Evolutionary conservation across 2,888 invertebrate species (phyloP).

Genomic region (Nomada goodeniana): DNA sequence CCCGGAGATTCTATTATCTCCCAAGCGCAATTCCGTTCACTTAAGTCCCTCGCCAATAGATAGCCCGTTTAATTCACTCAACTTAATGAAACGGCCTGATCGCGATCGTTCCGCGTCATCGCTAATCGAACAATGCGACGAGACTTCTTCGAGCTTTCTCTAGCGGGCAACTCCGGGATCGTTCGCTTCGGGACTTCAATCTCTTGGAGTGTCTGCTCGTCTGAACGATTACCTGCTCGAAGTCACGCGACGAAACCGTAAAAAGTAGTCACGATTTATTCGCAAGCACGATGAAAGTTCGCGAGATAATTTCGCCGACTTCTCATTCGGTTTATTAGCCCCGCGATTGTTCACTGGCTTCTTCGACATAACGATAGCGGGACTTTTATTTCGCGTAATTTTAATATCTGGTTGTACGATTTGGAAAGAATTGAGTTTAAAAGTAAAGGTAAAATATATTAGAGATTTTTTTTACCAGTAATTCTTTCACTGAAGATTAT

Average conservation of each 20-base stretch:
- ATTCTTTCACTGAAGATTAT: too few relatives aligned
- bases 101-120: slow-evolving; percentile 22
- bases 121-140: slow-evolving; percentile 16
- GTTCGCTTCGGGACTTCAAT: not conserved
- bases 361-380: too few relatives aligned
- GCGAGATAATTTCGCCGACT: not conserved
- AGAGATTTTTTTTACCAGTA: too few relatives aligned
- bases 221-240: not conserved
- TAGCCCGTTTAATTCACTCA: slow-evolving; percentile 25
- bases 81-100: slow-evolving; percentile 26
- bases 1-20: slow-evolving; percentile 18
- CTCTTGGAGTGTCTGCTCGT: too few relatives aligned
- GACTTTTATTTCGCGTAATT: too few relatives aligned
- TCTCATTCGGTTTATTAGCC: not conserved
- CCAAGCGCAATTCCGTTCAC: not conserved
- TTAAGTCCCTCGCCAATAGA: not conserved
- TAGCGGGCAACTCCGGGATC: slow-evolving; percentile 3
- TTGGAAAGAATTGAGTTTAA: too few relatives aligned
- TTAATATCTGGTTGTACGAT: too few relatives aligned
- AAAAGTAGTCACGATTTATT: not conserved
- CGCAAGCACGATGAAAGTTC: not conserved
- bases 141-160: not conserved
- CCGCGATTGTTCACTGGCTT: too few relatives aligned
- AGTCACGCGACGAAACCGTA: not conserved
- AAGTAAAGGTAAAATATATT: too few relatives aligned